Evolutionary conservation across 2,113 vertebrate genomes (phyloP), one percentile per base, ranked within the genome.

Genomic region (Rhinolophus sinicus): DNA sequence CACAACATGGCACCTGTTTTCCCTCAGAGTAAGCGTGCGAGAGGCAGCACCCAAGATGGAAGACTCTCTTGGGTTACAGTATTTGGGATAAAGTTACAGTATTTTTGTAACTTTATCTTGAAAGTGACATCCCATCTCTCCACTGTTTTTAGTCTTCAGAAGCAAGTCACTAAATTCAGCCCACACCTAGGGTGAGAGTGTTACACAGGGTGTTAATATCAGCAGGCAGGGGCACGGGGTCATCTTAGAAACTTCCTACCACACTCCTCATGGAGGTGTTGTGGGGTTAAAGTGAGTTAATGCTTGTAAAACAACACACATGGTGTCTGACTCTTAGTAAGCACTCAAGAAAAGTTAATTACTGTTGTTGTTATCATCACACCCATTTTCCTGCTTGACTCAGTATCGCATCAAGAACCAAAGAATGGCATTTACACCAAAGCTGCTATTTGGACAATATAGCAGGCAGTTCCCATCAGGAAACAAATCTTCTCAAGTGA

Each of bases 351-450:
- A 44, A 81, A 50, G 65, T 62, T 92, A 0, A 21, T 50, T 69
- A 38, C 78, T 38, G 5, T 67, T 83, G 14, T 81, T 92, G 14
- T 18, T 24, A 6, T 30, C 6, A 52, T 52, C 19, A 19, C 19
- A 28, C 28, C 44, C 38, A 54, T 89, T 82, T 77, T 94, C 30
- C n/a, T 72, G 5, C 47, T 86, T 83, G 72, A 81, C 33, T 64
- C 62, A 86, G 67, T 30, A 62, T 95, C 86, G 80, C 26, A 69
- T 83, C 85, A 75, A 90, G 47, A 87, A 93, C 64, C 62, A 67
- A 95, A 94, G 47, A 72, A 24, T 35, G 82, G 3, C 13, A 85
- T 35, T 85, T 50, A 47, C 44, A 64, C 40, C 7, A 64, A 67
- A 94, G 82, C 40, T 93, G 33, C 54, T 81, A 2, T 77, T 77